Evolutionary conservation across 2,113 vertebrate species (phyloP), one percentile per base, ranked within the genome.

Genomic region (Lycaon pictus): DNA sequence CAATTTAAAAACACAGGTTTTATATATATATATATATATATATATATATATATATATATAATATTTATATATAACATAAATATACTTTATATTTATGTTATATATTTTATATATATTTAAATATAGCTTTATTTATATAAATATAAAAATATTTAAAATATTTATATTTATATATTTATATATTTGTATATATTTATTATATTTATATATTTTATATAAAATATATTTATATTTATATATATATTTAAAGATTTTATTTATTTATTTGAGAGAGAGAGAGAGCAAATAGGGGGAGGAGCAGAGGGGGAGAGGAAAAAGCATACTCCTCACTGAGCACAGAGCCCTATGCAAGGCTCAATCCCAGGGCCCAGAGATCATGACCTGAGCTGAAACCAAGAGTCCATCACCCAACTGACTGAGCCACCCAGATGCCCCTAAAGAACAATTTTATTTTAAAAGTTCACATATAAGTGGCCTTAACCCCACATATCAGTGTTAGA

Each of bases 401-500:
- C 3, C 0, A 8, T 69, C 35, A 17, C 17, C 67, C 32, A 35
- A 35, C 67, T 7, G 17, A n/a, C 65, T 69, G 65, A 69, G 32
- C 32, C 67, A 35, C 32, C 17, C 67, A 69, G 17, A 17, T 0
- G 3, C 17, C 67, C 67, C 67, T 71, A 7, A 79, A 95, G 96
- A 72, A 65, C 25, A 56, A 43, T 29, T 90, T 25, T 74, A 90
- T 90, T 89, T 95, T 71, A 86, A 92, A 88, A 56, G 10, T 80
- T 51, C 62, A 37, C 53, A 15, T 4, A 8, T 55, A 81, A 35
- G 20, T 58, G 32, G 60, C 43, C 67, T 92, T 83, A 58, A n/a
- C 12, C 37, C 37, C 1, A 60, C 1, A 43, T 92, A 12, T 67
- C 55, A 51, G 67, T 15, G 15, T 37, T 71, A 72, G 65, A 55